Evolutionary conservation across 2,888 invertebrate genomes (phyloP).

Genomic region (Boloria euphrosyne): DNA sequence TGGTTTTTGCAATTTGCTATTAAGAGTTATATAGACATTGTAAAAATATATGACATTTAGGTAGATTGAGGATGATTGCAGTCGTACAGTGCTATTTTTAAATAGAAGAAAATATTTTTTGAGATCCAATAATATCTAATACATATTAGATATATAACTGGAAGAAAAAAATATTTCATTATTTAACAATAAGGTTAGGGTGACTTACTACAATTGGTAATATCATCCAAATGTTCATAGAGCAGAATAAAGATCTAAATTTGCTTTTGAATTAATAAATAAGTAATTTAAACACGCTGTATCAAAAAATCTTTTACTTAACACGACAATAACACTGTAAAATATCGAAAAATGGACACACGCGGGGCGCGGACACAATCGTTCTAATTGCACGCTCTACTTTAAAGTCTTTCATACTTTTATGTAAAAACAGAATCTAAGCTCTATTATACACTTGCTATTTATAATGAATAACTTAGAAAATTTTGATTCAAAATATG

Average conservation of each 20-base stretch:
- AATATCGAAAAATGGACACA: conserved; percentile 16
- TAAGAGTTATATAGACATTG: conserved; percentile 22
- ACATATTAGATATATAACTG: too few species aligned
- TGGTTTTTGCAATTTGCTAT: conserved; percentile 29
- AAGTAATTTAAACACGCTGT: background rate
- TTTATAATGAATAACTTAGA: too few species aligned
- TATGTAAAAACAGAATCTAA: background rate
- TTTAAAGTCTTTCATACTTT: conserved; percentile 1
- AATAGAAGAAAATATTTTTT: too few species aligned
- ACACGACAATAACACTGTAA: conserved; percentile 11
- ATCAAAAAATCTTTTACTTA: background rate
- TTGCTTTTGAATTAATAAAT: background rate
- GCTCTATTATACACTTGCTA: too few species aligned
- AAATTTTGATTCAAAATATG: too few species aligned
- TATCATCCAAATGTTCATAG: too few species aligned
- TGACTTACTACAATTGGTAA: too few species aligned
- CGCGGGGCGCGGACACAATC: conserved; percentile 16
- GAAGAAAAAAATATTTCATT: too few species aligned
- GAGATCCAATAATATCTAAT: too few species aligned
- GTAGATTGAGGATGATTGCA: background rate
- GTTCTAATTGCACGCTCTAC: conserved; percentile 15
- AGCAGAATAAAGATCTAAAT: background rate
- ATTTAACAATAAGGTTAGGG: too few species aligned
- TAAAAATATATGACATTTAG: too few species aligned
- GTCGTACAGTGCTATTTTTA: background rate